These are phyloP conservation scores for Tenthredo scrophulariae DNA, from an alignment of 2,888 invertebrate genomes.

Conservation along the genomic window DNA sequence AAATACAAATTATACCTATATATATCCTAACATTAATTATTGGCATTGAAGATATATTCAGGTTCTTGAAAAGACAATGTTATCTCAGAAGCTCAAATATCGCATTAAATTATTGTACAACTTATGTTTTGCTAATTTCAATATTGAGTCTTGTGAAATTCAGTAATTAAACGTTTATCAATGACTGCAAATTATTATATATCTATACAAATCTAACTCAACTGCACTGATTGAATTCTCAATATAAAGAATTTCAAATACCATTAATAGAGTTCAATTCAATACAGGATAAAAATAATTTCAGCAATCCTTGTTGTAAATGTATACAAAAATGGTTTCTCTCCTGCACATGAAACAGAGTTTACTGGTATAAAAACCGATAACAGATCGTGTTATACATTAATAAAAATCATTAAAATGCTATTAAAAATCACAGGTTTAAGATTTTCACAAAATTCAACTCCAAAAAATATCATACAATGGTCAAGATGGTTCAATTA, in stretches of 20 bases:
- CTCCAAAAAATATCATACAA: neutral
- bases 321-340: neutral
- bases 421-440: neutral
- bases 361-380: neutral
- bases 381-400: neutral
- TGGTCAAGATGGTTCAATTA: neutral
- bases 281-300: neutral
- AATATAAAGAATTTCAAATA: neutral
- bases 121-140: neutral
- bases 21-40: neutral
- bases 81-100: neutral
- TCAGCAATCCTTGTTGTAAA: neutral
- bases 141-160: neutral
- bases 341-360: neutral
- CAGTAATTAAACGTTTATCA: neutral
- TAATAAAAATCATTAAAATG: neutral
- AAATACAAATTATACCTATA: neutral
- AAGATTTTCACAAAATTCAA: neutral
- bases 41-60: neutral
- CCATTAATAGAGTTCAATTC: neutral
- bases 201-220: neutral
- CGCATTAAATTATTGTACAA: neutral
- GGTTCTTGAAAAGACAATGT: neutral
- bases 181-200: neutral
- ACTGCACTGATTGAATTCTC: neutral